Evolutionary conservation across 2,113 vertebrate species (phyloP), one percentile per base, ranked within the genome.

Genomic region (Cichladusa arquata): DNA sequence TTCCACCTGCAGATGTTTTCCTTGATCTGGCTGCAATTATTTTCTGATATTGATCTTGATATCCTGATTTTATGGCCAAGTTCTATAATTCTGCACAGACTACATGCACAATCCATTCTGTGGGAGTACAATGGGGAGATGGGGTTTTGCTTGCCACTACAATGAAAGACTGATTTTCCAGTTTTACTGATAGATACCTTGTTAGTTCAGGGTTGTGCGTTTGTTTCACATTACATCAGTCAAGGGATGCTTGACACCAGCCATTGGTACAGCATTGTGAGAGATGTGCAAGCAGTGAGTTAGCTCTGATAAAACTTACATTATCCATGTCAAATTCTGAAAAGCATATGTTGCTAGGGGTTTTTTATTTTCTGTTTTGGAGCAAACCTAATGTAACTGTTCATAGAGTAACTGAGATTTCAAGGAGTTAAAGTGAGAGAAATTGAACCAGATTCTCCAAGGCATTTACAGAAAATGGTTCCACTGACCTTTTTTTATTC

Each of bases 281-380:
- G 70, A 79, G 51, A 64, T 8, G 5, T 31, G 72, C 34, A 62
- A 44, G 31, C 20, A 67, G 44, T 0, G 0, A 58, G 20, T 58
- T 78, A 78, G 29, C 34, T 78, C 83, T 73, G 40, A 34, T 29
- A 26, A 12, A 74, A 62, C 8, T 71, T 51, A 31, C 3, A 11
- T 76, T 84, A 61, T 29, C 11, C 25, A 50, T 45, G 64, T 64
- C 44, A 74, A 90, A 58, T 56, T 67, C 24, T 4, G 3, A 45
- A 74, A 60, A 42, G 6, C 9, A 16, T 67, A 1, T n/a, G 51
- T 28, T 62, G 50, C 11, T 23, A 25, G 2, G 1, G 2, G 2
- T 58, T 44, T 60, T 9, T 64, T 40, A 51, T 77, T 89, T 92
- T 70, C 15, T 26, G 44, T 56, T 89, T 83, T 54, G 38, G 9